Percentiles rank a stretch among this genome's conserved stretches.
Evolutionary conservation across 2,888 invertebrate species (phyloP).

Genomic region (Celastrina argiolus): DNA sequence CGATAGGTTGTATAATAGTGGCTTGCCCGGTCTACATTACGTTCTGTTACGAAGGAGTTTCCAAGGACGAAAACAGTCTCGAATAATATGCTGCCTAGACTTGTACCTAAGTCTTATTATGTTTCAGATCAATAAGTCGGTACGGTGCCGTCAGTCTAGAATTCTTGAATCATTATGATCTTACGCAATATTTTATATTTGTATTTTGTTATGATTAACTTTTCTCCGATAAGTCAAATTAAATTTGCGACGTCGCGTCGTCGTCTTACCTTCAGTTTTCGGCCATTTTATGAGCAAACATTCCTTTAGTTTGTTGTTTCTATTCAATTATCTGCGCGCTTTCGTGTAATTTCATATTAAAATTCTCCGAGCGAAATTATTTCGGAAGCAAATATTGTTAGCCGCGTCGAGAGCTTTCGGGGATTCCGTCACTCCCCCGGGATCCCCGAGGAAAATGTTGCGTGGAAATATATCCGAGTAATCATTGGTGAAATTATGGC

Average conservation of each 20-base stretch:
- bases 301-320: constrained; percentile 23
- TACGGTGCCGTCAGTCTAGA: neutral
- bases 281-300: constrained; percentile 19
- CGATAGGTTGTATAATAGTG: too few species aligned
- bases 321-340: constrained; percentile 31
- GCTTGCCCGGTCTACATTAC: too few species aligned
- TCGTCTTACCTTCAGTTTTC: neutral
- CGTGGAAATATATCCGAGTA: constrained; percentile 36
- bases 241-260: constrained; percentile 9
- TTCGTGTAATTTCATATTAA: constrained; percentile 33
- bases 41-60: too few species aligned
- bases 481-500: constrained; percentile 46
- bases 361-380: constrained; percentile 35
- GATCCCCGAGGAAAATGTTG: constrained; percentile 32
- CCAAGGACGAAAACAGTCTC: too few species aligned
- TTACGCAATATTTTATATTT: constrained; percentile 2
- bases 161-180: neutral
- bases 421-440: constrained; percentile 29
- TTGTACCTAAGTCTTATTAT: neutral
- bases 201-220: neutral
- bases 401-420: constrained; percentile 31
- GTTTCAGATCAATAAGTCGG: neutral
- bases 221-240: neutral
- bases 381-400: constrained; percentile 34
- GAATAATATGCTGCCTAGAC: too few species aligned